These are phyloP conservation scores for Zophobas atratus DNA, from an alignment of 1,140 invertebrate species.

Conservation along the genomic window DNA sequence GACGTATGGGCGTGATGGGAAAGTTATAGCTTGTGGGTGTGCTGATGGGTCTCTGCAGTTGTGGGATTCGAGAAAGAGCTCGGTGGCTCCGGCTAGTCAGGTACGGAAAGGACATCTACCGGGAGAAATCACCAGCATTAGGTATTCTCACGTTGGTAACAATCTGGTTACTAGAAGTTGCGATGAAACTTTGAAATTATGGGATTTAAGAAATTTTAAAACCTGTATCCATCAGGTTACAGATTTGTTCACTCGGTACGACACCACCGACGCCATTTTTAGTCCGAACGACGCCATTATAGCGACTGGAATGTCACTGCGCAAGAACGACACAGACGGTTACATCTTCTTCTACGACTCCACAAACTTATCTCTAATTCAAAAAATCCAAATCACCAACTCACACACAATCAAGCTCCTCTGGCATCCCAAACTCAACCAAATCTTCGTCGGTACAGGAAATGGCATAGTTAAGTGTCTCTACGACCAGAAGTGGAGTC, in stretches of 20 bases:
- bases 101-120: slow-evolving; percentile 88
- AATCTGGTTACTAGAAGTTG: slow-evolving; percentile 87
- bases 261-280: slow-evolving; percentile 94
- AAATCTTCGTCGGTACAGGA: slow-evolving; percentile 94
- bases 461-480: slow-evolving; percentile 93
- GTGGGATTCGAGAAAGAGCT: slow-evolving; percentile 94
- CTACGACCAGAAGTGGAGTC: slow-evolving; percentile 90
- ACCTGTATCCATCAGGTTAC: slow-evolving; percentile 79
- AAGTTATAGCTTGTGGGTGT: slow-evolving; percentile 91
- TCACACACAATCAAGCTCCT: slow-evolving; percentile 90
- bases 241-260: slow-evolving; percentile 87
- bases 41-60: slow-evolving; percentile 97
- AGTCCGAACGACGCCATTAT: slow-evolving; percentile 94
- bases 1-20: slow-evolving; percentile 89
- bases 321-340: slow-evolving; percentile 79
- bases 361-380: slow-evolving; percentile 83
- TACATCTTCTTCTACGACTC: slow-evolving; percentile 88
- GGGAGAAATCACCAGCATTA: slow-evolving; percentile 86
- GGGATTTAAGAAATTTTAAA: slow-evolving; percentile 92
- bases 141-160: slow-evolving; percentile 91
- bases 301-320: slow-evolving; percentile 89
- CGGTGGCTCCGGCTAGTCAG: slow-evolving; percentile 84
- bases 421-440: slow-evolving; percentile 98
- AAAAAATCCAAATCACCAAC: slow-evolving; percentile 82
- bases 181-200: slow-evolving; percentile 96